phyloP scores from a whole-genome alignment of 2,113 vertebrate species.

The Callospermophilus lateralis region DNA sequence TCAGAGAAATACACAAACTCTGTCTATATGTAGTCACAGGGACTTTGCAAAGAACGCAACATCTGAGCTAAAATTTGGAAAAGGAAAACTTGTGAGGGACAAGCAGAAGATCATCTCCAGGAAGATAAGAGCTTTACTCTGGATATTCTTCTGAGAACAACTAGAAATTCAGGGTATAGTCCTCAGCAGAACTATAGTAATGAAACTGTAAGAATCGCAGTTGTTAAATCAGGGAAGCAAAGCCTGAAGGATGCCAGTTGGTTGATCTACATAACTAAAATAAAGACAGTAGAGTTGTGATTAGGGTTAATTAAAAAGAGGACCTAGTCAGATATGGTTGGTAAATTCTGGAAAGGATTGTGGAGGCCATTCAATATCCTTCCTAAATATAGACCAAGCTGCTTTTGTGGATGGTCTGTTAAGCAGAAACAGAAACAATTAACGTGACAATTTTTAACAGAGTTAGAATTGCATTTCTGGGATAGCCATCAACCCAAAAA shows the following conservation, averaged over 20 bases:
- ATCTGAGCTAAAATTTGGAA: background rate
- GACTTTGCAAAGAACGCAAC: background rate
- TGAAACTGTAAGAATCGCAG: background rate
- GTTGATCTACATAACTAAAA: background rate
- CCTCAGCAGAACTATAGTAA: background rate
- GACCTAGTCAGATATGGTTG: constrained; percentile 8
- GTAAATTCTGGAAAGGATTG: constrained; percentile 39
- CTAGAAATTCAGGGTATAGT: background rate
- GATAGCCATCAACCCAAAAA: background rate
- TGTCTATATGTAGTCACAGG: background rate
- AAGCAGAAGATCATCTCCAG: background rate
- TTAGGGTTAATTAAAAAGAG: constrained; percentile 41
- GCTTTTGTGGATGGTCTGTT: background rate
- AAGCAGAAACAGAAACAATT: background rate
- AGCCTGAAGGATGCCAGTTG: background rate
- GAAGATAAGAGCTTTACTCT: background rate
- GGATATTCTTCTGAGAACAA: background rate
- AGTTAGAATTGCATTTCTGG: background rate
- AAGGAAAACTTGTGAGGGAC: background rate
- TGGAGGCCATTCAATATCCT: background rate
- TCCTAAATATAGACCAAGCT: constrained; percentile 35
- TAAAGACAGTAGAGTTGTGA: background rate
- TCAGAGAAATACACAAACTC: background rate
- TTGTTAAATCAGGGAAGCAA: background rate
- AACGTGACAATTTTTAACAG: background rate